Base-by-base conservation (phyloP, 1,140 invertebrate species). In the Sitodiplosis mosellana region DNA sequence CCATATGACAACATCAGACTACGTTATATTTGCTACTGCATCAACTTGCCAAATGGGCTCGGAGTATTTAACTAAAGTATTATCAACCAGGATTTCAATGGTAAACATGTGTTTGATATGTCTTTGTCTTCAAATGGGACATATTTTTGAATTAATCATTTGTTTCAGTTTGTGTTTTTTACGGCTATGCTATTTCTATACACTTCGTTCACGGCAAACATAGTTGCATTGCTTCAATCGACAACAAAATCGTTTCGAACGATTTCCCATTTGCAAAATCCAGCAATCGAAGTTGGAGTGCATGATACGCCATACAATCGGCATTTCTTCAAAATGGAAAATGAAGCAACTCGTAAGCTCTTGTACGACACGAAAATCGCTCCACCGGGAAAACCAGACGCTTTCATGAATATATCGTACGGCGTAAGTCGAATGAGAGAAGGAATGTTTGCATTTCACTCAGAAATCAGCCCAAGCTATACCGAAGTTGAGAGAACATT, bases 381-480 rank as follows among this genome's bases (percentile, higher is more conserved):
- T 17, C 57, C 63, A 17, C 54, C 56, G 34, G 56, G 56, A 6
- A 38, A 52, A 18, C 55, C 54, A 11, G 7, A 44, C 5, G 49
- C 33, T n/a, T 67, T 61, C 58, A 48, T 63, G 43, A 33, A 12
- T 12, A 22, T 65, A 1, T 48, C 57, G n/a, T 59, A 68, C n/a
- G 66, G 65, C 0, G 21, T 48, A 18, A 5, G 17, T 1, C 14
- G 33, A 20, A 1, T 48, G 10, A 37, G 41, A 36, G 17, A 48
- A 11, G 47, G n/a, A 18, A 43, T 76, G 2, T 79, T 78, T 49
- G 77, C 77, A 17, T 78, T 80, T 50, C 74, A n/a, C n/a, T n/a
- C n/a, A n/a, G n/a, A n/a, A n/a, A n/a, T n/a, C n/a, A n/a, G n/a
- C n/a, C n/a, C n/a, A n/a, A n/a, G n/a, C n/a, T n/a, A n/a, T n/a